phyloP scores from a whole-genome alignment of 2,888 invertebrate species.

The Dasypogon diadema region DNA sequence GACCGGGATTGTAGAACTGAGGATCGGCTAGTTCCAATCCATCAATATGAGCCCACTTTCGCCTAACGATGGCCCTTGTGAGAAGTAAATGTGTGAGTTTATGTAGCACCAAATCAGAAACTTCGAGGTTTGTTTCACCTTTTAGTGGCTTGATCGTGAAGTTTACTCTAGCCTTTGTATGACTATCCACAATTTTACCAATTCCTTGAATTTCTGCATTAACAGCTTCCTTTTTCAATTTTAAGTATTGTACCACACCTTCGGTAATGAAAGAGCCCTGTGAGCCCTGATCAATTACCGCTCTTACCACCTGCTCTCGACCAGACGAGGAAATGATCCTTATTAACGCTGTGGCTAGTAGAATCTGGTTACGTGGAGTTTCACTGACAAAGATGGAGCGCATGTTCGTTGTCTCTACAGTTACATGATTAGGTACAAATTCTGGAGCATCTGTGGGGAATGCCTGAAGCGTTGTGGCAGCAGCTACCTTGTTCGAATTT shows the following conservation, averaged over 20 bases:
- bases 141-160: not conserved
- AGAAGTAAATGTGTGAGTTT: no score
- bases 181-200: not conserved
- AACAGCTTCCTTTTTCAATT: not conserved
- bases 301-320: not conserved
- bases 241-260: not conserved
- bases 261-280: not conserved
- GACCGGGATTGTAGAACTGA: no score
- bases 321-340: not conserved
- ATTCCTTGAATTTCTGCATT: not conserved
- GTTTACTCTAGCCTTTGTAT: not conserved
- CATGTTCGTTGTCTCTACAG: not conserved
- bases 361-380: no score
- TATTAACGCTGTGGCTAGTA: not conserved
- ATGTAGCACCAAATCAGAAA: not conserved
- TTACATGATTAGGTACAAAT: no score
- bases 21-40: no score
- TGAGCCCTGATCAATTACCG: not conserved
- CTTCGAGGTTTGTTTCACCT: not conserved
- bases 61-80: no score
- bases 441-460: no score
- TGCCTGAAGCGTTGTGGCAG: no score
- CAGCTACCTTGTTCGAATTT: no score
- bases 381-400: not conserved
- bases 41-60: no score